Evolutionary conservation across 1,140 invertebrate genomes (phyloP), one percentile per base, ranked within the genome.

Genomic region (Antheraea mylitta): DNA sequence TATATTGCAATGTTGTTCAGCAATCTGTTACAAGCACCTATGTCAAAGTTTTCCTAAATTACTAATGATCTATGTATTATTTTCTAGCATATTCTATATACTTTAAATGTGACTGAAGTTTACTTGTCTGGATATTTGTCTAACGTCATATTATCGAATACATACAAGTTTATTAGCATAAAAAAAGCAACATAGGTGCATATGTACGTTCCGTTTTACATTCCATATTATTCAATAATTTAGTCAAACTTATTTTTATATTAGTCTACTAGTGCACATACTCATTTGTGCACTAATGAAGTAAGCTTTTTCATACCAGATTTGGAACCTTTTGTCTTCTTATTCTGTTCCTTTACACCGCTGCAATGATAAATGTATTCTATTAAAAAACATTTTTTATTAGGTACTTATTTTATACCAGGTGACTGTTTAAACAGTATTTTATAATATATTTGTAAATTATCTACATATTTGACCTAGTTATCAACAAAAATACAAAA

Each of bases 281-380:
- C 13, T 79, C 84, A 91, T 81, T 90, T 90, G 82, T 89, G 80
- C 76, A 89, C 87, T 74, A 90, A 73, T 22, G 89, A 86, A 18
- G 89, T 85, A 72, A 91, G 83, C 74, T 87, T 79, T 71, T 76
- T 85, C 58, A 89, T 81, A 22, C 82, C 88, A 18, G 87, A 82
- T 73, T 90, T 89, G 30, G 78, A 74, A 72, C 87, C 90, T 82
- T 90, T 86, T 71, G 84, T 85, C 79, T 92, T 93, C 78, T 87
- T 90, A 42, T 85, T 88, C 73, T 92, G 86, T 74, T 92, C 92
- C 76, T 92, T 92, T 61, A 92, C 92, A 61, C 92, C 91, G 72
- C 92, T 93, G 84, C 5, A 87, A 91, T 22, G 8, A 48, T 19
- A 30, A 30, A 30, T 30, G 4, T 4, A 2, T 30, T 30, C 1